Conservation (phyloP, 2,797 vertebrate species). For the Thunnus albacares region DNA sequence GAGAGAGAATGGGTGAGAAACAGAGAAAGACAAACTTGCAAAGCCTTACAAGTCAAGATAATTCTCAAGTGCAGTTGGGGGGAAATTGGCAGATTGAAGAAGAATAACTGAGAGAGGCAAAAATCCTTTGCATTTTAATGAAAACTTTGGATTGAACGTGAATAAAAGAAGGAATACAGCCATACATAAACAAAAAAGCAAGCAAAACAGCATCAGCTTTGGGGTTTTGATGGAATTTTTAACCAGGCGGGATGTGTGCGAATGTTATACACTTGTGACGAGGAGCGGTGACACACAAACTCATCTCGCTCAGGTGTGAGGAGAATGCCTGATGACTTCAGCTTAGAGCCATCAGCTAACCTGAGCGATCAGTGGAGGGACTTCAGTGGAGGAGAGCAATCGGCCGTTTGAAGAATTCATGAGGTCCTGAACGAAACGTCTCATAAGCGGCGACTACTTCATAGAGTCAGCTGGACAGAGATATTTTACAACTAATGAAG, state of each 20-base stretch:
- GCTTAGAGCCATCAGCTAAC: slow-evolving; percentile 49
- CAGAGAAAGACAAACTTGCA: slow-evolving; percentile 56
- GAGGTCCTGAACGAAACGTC: slow-evolving; percentile 58
- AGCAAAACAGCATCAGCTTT: slow-evolving; percentile 50
- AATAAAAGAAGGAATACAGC: slow-evolving; percentile 66
- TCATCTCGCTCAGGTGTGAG: slow-evolving; percentile 46
- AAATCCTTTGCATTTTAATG: slow-evolving; percentile 85
- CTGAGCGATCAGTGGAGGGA: slow-evolving; percentile 44
- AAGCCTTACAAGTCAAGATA: slow-evolving; percentile 76
- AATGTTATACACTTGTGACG: slow-evolving; percentile 26
- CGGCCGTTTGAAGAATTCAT: slow-evolving; percentile 68
- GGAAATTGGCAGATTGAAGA: slow-evolving; percentile 70
- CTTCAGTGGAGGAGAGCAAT: slow-evolving; percentile 42
- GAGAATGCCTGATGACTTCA: slow-evolving; percentile 56
- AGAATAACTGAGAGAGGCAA: slow-evolving; percentile 51
- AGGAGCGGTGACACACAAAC: slow-evolving; percentile 36
- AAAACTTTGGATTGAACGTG: slow-evolving; percentile 77
- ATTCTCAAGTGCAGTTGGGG: slow-evolving; percentile 75
- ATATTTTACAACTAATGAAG: slow-evolving; percentile 71
- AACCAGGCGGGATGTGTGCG: slow-evolving; percentile 31
- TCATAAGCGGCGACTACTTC: slow-evolving; percentile 59
- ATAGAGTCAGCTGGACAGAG: slow-evolving; percentile 57
- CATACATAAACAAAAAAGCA: slow-evolving; percentile 53
- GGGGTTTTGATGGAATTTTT: slow-evolving; percentile 75
- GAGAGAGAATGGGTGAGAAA: slow-evolving; percentile 21